A percentile compares a stretch with the other conserved stretches of the same genome.
Evolutionary conservation across 92 coral and sea anemone genomes (phyloP).

Genomic region (Zoanthus sociatus): DNA sequence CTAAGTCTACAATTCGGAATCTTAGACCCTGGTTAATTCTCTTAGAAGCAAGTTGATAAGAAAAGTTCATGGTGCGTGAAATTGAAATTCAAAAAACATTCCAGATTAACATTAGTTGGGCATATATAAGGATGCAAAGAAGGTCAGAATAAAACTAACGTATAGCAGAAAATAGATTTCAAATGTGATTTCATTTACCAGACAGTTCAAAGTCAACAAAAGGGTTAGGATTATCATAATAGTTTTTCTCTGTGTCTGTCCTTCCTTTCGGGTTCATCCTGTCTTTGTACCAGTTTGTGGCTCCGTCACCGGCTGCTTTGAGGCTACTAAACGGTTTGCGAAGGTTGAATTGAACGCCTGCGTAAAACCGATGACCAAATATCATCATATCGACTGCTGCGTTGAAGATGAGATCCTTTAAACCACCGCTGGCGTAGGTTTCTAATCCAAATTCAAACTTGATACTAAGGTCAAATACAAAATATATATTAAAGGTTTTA

Average conservation of each 20-base stretch:
- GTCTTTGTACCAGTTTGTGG: slow-evolving; percentile 82
- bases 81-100: too few species aligned
- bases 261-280: slow-evolving; percentile 85
- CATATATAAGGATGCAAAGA: too few species aligned
- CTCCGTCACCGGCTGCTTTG: slow-evolving; percentile 67
- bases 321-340: slow-evolving; percentile 78
- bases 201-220: slow-evolving; percentile 91
- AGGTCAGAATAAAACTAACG: too few species aligned
- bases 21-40: too few species aligned
- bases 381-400: slow-evolving; percentile 95
- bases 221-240: slow-evolving; percentile 95
- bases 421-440: slow-evolving; percentile 62
- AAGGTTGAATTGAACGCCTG: slow-evolving; percentile 73
- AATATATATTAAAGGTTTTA: too few species aligned
- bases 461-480: slow-evolving; percentile 65
- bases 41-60: too few species aligned
- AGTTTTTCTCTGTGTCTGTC: slow-evolving; percentile 81
- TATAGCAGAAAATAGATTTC: too few species aligned
- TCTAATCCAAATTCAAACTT: slow-evolving; percentile 90
- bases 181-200: slow-evolving; percentile 59
- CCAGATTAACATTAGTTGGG: too few species aligned
- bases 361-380: slow-evolving; percentile 91
- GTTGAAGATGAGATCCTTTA: slow-evolving; percentile 72
- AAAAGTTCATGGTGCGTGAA: too few species aligned
- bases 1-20: too few species aligned